Percentiles rank a stretch among this genome's conserved stretches.
Evolutionary conservation across 2,113 vertebrate species (phyloP).

Genomic region (Thamnophis sirtalis): DNA sequence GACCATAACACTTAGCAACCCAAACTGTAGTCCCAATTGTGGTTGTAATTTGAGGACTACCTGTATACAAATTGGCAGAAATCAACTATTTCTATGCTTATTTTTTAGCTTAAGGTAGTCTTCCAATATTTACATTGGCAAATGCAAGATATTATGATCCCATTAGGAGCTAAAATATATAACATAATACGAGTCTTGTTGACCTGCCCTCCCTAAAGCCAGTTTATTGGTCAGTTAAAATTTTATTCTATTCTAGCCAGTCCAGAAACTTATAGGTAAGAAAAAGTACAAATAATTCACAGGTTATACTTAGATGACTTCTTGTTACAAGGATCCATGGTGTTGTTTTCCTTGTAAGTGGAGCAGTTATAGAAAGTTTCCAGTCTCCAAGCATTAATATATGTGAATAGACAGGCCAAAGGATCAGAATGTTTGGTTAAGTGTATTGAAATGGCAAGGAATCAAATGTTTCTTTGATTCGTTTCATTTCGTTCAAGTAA

Average conservation of each 20-base stretch:
- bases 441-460: not conserved
- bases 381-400: not conserved
- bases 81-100: not conserved
- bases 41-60: not conserved
- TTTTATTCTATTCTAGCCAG: not conserved
- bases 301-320: not conserved
- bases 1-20: not conserved
- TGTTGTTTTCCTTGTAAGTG: not conserved
- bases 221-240: not conserved
- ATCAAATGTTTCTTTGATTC: not conserved
- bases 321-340: not conserved
- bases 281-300: not conserved
- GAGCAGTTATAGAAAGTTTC: not conserved
- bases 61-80: not conserved
- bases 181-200: not conserved
- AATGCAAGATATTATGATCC: not conserved
- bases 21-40: not conserved
- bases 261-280: not conserved
- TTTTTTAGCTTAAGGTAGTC: not conserved
- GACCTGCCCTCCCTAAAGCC: not conserved
- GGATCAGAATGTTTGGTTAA: not conserved
- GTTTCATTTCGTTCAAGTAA: not conserved
- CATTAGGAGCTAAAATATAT: not conserved
- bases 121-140: not conserved
- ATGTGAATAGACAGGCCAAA: not conserved